These are phyloP conservation scores for Platycnemis pennipes DNA, from an alignment of 2,888 invertebrate genomes.

Conservation along the genomic window DNA sequence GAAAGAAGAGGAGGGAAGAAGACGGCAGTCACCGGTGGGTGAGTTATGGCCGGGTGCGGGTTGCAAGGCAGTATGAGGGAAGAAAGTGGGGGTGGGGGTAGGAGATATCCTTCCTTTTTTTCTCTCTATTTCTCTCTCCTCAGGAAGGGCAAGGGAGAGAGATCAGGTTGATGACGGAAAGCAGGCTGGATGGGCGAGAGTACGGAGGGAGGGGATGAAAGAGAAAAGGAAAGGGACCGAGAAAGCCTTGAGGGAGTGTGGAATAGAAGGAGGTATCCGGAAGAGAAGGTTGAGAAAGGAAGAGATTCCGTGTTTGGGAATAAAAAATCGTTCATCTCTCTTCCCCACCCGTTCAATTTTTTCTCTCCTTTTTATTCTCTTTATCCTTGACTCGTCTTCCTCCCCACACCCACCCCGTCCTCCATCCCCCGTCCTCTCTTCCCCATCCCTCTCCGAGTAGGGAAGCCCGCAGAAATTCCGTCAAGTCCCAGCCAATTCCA, in stretches of 20 bases:
- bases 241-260: background rate
- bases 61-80: background rate
- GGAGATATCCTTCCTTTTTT: background rate
- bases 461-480: background rate
- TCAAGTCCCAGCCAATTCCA: background rate
- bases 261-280: background rate
- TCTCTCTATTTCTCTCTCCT: background rate
- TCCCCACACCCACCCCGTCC: background rate
- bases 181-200: background rate
- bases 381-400: background rate
- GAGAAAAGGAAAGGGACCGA: background rate
- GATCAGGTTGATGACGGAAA: slow-evolving; percentile 34
- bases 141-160: background rate
- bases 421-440: background rate
- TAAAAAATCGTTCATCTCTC: slow-evolving; percentile 31
- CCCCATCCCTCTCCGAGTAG: background rate
- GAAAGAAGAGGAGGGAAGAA: background rate
- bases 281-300: background rate
- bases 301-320: slow-evolving; percentile 14
- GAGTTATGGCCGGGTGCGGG: background rate
- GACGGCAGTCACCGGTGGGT: background rate
- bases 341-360: background rate
- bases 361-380: background rate
- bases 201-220: background rate
- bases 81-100: background rate